Base-by-base conservation (phyloP, 53 echinoderm and acorn worm species). In the Echinometra lucunter region DNA sequence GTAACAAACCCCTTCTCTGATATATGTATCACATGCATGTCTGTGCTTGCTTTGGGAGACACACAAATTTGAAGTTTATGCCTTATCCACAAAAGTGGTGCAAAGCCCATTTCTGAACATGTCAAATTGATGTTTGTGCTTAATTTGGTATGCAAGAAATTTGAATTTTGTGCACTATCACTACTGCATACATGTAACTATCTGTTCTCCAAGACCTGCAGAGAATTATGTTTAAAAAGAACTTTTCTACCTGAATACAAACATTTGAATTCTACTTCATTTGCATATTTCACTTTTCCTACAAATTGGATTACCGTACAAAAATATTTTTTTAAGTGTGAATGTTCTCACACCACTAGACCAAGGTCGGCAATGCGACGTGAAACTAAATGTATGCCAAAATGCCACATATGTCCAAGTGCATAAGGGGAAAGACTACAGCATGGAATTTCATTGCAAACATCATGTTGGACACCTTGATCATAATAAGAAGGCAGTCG, bases 271-370 rank as follows among this genome's bases (percentile, higher is more conserved):
- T 74, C 3, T 74, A 74, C 13, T 44, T 25, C 44, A 44, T 44
- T 81, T 81, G 81, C 40, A 81, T 81, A 81, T 81, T 44, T 81
- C 27, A 44, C 25, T 44, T 81, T 81, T 81, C 23, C 38, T 6
- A 0, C 35, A 32, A 74, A 74, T 35, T n/a, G 35, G 34, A 74
- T 13, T n/a, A n/a, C n/a, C n/a, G n/a, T n/a, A 35, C 15, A 35
- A 74, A 35, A 74, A 74, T 0, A 12, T 12, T 37, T 74, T 12
- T 37, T 74, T 74, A 11, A 74, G 3, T 74, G 32, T 32, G 74
- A 74, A 74, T 6, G 35, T 37, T 35, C 15, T 74, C n/a, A n/a
- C n/a, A n/a, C n/a, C n/a, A n/a, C n/a, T n/a, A n/a, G n/a, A n/a
- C n/a, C n/a, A n/a, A n/a, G n/a, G n/a, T n/a, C n/a, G n/a, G n/a